Evolutionary conservation across 1,140 invertebrate genomes (phyloP), one percentile per base, ranked within the genome.

Genomic region (Lordiphosa mommai): DNA sequence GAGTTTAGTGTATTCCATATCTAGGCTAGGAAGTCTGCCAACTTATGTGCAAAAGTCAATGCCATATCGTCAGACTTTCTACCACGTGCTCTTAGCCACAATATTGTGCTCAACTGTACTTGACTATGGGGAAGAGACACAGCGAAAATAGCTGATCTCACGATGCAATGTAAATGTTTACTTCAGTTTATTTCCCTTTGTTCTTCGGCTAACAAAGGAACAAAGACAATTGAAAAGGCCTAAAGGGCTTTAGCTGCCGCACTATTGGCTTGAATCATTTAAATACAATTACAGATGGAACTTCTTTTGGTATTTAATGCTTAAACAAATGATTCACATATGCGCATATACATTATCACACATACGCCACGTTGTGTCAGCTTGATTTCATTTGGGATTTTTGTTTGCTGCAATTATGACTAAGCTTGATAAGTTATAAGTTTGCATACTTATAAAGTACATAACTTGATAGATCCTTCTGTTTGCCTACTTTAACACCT

Each of bases 401-500:
- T 57, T 50, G 30, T 49, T 46, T 14, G 30, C 30, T 30, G 20
- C n/a, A 3, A 10, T 7, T 27, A 29, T 58, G 63, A 67, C 61
- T 67, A 67, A 67, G 49, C 29, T 30, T 38, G 23, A 32, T 43
- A 27, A 7, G 6, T 47, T 41, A 6, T 46, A 17, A 20, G 36
- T 47, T 44, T 9, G 23, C 6, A 27, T 5, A 7, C 2, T n/a
- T n/a, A 2, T 7, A 6, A 27, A 27, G 23, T 27, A 27, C 23
- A 0, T 27, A 7, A 27, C 33, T 10, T 36, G 40, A 23, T 34
- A 34, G 37, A 47, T 73, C 51, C 50, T 55, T 65, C 33, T 10
- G 17, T 14, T 33, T 30, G 51, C 34, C 61, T 61, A 74, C 41
- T 70, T 82, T 74, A 43, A 32, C 70, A 80, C 70, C 51, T 77